Conservation (phyloP, 2,888 invertebrate genomes). For the Troglohyphantes excavatus region DNA sequence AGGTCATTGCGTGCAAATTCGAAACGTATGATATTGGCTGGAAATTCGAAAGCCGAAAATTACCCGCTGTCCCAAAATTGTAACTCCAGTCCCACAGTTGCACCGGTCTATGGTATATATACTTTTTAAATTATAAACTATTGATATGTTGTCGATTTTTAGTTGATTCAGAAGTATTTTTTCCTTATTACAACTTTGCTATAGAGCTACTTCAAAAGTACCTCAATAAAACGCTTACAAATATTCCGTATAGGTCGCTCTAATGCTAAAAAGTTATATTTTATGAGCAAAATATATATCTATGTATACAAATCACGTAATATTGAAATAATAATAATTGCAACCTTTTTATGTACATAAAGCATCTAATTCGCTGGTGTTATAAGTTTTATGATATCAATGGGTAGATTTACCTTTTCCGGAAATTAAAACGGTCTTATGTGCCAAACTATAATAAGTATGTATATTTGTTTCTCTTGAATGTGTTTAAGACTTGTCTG, state of each 20-base stretch:
- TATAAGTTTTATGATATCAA: conserved; percentile 21
- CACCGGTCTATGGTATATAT: no score
- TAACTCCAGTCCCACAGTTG: no score
- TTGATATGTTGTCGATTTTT: no score
- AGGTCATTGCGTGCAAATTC: no score
- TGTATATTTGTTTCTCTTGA: not conserved
- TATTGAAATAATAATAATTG: conserved; percentile 28
- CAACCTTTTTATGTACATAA: conserved; percentile 38
- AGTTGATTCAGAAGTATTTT: no score
- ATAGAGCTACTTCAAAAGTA: conserved; percentile 63
- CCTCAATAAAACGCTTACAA: conserved; percentile 51
- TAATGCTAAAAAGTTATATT: conserved; percentile 46
- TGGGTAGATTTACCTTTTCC: not conserved
- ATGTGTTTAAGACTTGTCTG: not conserved
- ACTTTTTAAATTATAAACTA: no score
- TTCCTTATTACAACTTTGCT: not conserved
- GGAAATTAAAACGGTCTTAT: not conserved
- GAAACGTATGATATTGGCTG: no score
- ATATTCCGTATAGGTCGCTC: conserved; percentile 18
- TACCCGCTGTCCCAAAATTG: no score
- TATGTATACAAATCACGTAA: conserved; percentile 38
- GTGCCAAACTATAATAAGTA: conserved; percentile 44
- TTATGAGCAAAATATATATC: conserved; percentile 49
- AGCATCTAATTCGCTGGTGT: not conserved
- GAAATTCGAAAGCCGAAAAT: no score